phyloP scores from a whole-genome alignment of 1,140 invertebrate genomes.

The Cardiocondyla obscurior region DNA sequence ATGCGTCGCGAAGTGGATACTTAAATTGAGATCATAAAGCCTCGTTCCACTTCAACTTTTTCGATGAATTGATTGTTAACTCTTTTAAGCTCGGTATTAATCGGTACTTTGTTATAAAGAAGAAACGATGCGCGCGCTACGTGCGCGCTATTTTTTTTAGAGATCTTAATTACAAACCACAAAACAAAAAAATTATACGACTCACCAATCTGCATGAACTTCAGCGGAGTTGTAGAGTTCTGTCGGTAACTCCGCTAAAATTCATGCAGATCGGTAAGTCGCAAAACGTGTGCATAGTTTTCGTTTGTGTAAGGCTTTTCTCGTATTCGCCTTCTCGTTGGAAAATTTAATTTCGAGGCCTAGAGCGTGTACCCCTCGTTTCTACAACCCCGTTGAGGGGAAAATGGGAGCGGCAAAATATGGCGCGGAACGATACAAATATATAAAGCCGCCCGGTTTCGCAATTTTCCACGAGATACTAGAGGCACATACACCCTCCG shows the following conservation, averaged over 20 bases:
- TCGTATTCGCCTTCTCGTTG: not conserved
- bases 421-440: slow-evolving; percentile 28
- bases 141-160: too few species aligned
- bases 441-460: slow-evolving; percentile 48
- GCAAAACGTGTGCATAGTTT: too few species aligned
- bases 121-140: too few species aligned
- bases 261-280: too few species aligned
- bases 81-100: not conserved
- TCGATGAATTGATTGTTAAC: not conserved
- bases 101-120: not conserved
- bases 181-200: too few species aligned
- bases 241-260: too few species aligned
- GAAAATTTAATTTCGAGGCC: slow-evolving; percentile 66
- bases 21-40: not conserved
- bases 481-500: not conserved
- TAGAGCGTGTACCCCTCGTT: not conserved
- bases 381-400: not conserved
- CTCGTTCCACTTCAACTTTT: not conserved
- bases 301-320: not conserved
- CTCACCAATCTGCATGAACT: too few species aligned
- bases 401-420: slow-evolving; percentile 51
- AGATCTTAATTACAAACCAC: too few species aligned
- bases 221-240: too few species aligned
- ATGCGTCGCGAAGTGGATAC: not conserved
- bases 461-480: slow-evolving; percentile 54